Evolutionary conservation across 2,888 invertebrate genomes (phyloP), one percentile per base, ranked within the genome.

Genomic region (Copidosoma aretas): DNA sequence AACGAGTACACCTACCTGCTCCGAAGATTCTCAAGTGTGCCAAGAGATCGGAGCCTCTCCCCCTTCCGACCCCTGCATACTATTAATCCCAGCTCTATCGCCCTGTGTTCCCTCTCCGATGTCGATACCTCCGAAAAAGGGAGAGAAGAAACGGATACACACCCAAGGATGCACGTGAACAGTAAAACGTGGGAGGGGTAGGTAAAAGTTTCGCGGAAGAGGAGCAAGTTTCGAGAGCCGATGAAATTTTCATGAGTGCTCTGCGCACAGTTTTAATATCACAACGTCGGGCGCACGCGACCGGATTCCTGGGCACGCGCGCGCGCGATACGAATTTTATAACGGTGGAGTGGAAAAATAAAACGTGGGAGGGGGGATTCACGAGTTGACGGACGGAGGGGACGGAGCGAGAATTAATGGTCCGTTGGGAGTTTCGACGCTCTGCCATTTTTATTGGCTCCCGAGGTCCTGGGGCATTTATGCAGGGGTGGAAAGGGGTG

Each of bases 211-310:
- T 56, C 56, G n/a, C 12, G 32, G 25, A 10, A 54, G 54, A 54
- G 2, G 22, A 54, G 24, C 24, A 24, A 32, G 4, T 24, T 56
- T 56, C 56, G 53, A 32, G 60, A 19, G 65, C 10, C 60, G 64
- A 72, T 72, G 70, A 70, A 72, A 72, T 67, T 72, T 70, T 72
- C 72, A 72, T 70, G 70, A 70, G 67, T 14, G 46, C 41, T 12
- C 4, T 4, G 24, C 43, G 49, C 53, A 53, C 24, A 64, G 58
- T 67, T 64, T 67, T 67, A 67, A 71, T 64, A 71, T 54, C 41
- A 49, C 57, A 49, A 24, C 8, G 25, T 22, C 19, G 54, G 10
- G 25, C 10, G 19, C 10, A 15, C 54, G 5, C 15, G 19, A 24
- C 19, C 41, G 8, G 10, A 41, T 41, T 41, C 14, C 14, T 41